phyloP scores from a whole-genome alignment of 2,113 vertebrate species.

The Scatophagus argus region DNA sequence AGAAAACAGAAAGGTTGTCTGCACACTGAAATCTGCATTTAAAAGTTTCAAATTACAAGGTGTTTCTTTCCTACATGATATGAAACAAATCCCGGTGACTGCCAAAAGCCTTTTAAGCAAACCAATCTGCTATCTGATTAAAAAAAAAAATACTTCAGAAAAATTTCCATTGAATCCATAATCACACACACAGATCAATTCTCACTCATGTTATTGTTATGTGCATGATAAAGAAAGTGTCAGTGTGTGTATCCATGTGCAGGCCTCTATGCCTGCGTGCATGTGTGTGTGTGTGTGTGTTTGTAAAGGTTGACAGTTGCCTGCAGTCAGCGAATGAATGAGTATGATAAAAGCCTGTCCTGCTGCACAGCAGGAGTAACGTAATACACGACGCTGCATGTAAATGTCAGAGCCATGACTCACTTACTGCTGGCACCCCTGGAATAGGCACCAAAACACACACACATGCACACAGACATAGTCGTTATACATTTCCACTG shows the following conservation, averaged over 20 bases:
- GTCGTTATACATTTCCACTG: slow-evolving; percentile 44
- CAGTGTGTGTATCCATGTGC: background rate
- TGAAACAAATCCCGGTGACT: background rate
- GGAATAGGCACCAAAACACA: slow-evolving; percentile 32
- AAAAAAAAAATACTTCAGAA: background rate
- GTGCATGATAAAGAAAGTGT: background rate
- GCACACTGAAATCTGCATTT: background rate
- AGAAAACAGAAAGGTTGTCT: background rate
- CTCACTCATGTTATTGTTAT: background rate
- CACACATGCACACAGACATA: slow-evolving; percentile 23
- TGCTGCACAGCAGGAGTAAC: slow-evolving; percentile 61
- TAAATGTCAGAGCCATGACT: slow-evolving; percentile 78
- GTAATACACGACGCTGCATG: slow-evolving; percentile 64
- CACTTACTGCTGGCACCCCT: slow-evolving; percentile 60
- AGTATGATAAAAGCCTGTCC: slow-evolving; percentile 64
- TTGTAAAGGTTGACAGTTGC: slow-evolving; percentile 53
- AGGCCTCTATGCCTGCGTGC: slow-evolving; percentile 11
- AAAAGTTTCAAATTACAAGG: background rate
- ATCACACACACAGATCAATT: background rate
- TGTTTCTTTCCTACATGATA: no score
- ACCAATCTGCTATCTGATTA: background rate
- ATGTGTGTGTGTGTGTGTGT: slow-evolving; percentile 19
- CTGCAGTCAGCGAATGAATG: slow-evolving; percentile 63
- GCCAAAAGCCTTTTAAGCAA: background rate
- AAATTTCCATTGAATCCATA: background rate